Percentiles rank a stretch among this genome's conserved stretches.
These are phyloP conservation scores for Boloria selene DNA, from an alignment of 2,888 invertebrate species.

Conservation along the genomic window DNA sequence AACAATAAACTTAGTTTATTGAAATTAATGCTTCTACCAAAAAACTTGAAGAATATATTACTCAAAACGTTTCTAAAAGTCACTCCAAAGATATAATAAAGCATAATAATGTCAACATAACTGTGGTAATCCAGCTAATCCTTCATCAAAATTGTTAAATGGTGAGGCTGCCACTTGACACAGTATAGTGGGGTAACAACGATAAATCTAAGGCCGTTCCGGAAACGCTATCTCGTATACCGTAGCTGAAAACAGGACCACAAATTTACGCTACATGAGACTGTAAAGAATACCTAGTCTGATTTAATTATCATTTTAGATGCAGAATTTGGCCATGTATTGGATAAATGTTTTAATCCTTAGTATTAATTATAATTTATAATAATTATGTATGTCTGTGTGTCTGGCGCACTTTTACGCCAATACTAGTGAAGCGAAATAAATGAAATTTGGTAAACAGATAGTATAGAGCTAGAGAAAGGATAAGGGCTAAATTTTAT, in stretches of 20 bases:
- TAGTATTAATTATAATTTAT: too few relatives aligned
- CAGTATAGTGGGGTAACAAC: constrained; percentile 56
- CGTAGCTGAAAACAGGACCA: constrained; percentile 38
- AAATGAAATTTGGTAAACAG: too few relatives aligned
- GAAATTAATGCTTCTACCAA: not conserved
- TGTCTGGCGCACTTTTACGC: too few relatives aligned
- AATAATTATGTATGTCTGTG: too few relatives aligned
- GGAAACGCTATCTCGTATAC: constrained; percentile 57
- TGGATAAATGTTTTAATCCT: too few relatives aligned
- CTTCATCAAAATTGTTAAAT: constrained; percentile 64
- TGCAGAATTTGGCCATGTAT: not conserved
- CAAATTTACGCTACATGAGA: constrained; percentile 35
- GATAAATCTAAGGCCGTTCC: constrained; percentile 61
- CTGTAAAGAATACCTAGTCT: constrained; percentile 16
- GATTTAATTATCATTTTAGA: constrained; percentile 1
- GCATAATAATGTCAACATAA: constrained; percentile 17
- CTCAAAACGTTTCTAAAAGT: not conserved
- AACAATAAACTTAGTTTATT: not conserved
- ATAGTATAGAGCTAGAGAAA: too few relatives aligned
- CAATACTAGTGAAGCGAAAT: too few relatives aligned
- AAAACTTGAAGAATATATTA: not conserved
- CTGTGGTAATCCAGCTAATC: constrained; percentile 43
- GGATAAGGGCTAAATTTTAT: too few relatives aligned
- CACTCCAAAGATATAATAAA: constrained; percentile 2
- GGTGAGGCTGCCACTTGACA: constrained; percentile 57